These are phyloP conservation scores for Synergus japonicus DNA, from an alignment of 2,888 invertebrate species.

Conservation along the genomic window DNA sequence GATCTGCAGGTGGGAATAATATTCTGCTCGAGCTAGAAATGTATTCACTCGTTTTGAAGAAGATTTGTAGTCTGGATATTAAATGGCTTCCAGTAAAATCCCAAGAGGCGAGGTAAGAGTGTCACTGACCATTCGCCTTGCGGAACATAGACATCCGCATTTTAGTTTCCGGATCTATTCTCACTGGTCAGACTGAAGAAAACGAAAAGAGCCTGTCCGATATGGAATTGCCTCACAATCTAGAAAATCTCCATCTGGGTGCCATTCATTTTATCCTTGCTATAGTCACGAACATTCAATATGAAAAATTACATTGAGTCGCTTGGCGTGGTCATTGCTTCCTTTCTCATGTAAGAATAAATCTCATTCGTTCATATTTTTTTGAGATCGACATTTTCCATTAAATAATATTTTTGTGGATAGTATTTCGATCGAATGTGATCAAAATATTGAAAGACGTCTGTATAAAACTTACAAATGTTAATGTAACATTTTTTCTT, in stretches of 20 bases:
- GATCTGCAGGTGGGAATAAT: neutral
- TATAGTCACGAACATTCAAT: slow-evolving; percentile 48
- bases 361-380: neutral
- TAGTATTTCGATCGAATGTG: no score
- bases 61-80: neutral
- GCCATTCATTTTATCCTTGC: slow-evolving; percentile 52
- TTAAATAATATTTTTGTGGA: no score
- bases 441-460: no score
- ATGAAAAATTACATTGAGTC: slow-evolving; percentile 56
- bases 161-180: slow-evolving; percentile 45
- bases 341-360: neutral
- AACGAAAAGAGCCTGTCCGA: slow-evolving; percentile 43
- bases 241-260: slow-evolving; percentile 45
- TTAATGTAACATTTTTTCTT: no score
- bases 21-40: neutral
- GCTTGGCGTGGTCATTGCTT: neutral
- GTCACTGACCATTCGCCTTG: slow-evolving; percentile 30
- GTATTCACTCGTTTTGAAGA: neutral
- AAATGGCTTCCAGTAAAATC: neutral
- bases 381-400: no score
- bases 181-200: slow-evolving; percentile 17
- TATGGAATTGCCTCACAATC: slow-evolving; percentile 53
- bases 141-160: slow-evolving; percentile 23
- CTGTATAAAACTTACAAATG: no score
- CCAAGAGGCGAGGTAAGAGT: neutral